Conservation (phyloP, 1,140 invertebrate genomes). For the Macrobrachium nipponense region DNA sequence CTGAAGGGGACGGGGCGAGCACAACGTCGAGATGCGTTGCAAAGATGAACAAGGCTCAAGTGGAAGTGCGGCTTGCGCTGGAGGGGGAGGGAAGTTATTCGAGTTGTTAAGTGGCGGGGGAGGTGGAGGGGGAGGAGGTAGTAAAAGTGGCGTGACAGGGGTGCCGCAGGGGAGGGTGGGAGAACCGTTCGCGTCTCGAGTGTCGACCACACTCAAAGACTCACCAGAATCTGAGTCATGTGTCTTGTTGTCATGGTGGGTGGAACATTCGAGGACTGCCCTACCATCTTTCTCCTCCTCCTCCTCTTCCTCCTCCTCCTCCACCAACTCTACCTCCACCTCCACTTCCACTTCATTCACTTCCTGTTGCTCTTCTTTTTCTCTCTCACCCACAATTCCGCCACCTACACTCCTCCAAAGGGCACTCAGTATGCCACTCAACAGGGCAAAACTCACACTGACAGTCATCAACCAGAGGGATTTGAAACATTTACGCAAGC, state of each 20-base stretch:
- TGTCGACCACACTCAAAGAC: constrained; percentile 47
- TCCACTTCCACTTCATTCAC: too few relatives aligned
- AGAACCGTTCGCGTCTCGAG: constrained; percentile 47
- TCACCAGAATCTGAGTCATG: constrained; percentile 45
- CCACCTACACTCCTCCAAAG: constrained; percentile 42
- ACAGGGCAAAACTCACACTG: constrained; percentile 35
- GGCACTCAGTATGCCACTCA: constrained; percentile 29
- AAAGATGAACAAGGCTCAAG: not conserved
- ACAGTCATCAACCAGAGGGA: constrained; percentile 33
- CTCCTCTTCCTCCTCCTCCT: too few relatives aligned
- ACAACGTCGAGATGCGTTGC: not conserved
- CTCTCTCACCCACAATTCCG: constrained; percentile 30
- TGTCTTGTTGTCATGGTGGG: constrained; percentile 25
- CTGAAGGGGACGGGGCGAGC: not conserved
- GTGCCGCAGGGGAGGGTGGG: constrained; percentile 46
- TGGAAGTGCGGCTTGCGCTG: not conserved
- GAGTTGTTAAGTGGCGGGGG: constrained; percentile 5
- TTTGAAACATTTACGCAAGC: not conserved
- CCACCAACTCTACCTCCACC: too few relatives aligned
- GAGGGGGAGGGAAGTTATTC: constrained; percentile 2
- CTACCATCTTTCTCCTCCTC: too few relatives aligned
- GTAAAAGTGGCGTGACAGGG: not conserved
- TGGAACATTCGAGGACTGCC: too few relatives aligned
- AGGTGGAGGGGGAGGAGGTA: constrained; percentile 15
- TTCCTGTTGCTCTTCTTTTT: constrained; percentile 18